Conservation (phyloP, 1,140 invertebrate genomes). For the Drosophila arizonae region DNA sequence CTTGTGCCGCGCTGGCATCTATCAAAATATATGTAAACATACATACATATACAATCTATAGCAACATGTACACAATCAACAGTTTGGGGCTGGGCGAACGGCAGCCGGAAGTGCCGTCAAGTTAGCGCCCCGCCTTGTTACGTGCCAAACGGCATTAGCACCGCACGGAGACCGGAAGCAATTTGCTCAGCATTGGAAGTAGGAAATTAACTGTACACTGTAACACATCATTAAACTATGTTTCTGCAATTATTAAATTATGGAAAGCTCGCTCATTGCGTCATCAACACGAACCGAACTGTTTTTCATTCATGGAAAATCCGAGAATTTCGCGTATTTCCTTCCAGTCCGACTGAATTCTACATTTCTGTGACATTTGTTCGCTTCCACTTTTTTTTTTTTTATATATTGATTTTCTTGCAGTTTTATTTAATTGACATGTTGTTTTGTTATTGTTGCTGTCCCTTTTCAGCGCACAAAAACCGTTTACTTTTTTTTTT, state of each 20-base stretch:
- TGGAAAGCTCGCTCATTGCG: constrained; percentile 50
- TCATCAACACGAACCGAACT: constrained; percentile 34
- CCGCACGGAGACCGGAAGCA: constrained; percentile 47
- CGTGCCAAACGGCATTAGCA: constrained; percentile 55
- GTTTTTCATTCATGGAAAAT: constrained; percentile 64
- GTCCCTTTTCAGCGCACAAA: constrained; percentile 41
- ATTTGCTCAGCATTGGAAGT: constrained; percentile 43
- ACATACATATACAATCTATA: no score
- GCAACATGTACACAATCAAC: constrained; percentile 47
- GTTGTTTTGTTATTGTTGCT: constrained; percentile 78
- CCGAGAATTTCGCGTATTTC: constrained; percentile 44
- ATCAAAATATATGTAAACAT: constrained; percentile 9
- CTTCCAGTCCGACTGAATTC: constrained; percentile 28
- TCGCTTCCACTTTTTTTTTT: constrained; percentile 22
- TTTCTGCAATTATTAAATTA: constrained; percentile 72
- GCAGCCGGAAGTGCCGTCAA: constrained; percentile 61
- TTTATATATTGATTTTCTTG: constrained; percentile 69
- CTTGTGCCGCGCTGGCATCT: constrained; percentile 89
- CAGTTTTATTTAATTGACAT: constrained; percentile 81
- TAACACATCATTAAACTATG: constrained; percentile 65
- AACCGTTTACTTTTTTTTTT: neutral
- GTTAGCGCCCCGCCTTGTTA: constrained; percentile 45
- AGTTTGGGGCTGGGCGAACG: constrained; percentile 50
- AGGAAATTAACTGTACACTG: constrained; percentile 49
- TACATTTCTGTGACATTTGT: neutral